Percentiles rank a stretch among this genome's conserved stretches.
These are phyloP conservation scores for Galemys pyrenaicus DNA, from an alignment of 2,113 vertebrate species.

Conservation along the genomic window DNA sequence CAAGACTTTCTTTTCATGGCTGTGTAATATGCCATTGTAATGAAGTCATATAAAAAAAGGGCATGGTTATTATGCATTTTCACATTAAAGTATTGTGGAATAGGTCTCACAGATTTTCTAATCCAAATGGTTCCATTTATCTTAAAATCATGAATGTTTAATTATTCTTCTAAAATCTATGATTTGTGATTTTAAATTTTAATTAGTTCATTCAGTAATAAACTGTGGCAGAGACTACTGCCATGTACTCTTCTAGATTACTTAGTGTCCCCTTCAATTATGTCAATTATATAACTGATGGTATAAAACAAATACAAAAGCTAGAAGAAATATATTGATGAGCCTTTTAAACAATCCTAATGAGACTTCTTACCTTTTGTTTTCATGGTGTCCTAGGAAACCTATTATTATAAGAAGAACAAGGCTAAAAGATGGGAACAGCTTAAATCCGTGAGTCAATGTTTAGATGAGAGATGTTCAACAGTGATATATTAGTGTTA, in stretches of 20 bases:
- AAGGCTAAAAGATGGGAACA: not conserved
- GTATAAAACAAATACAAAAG: not conserved
- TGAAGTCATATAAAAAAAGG: not conserved
- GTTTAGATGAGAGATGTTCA: not conserved
- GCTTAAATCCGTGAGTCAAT: not conserved
- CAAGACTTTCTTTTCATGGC: no score
- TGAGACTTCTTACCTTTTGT: not conserved
- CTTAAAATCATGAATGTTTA: not conserved
- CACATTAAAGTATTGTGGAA: not conserved
- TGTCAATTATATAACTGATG: not conserved
- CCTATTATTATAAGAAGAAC: not conserved
- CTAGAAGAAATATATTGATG: not conserved
- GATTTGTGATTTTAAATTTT: not conserved
- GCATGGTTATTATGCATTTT: not conserved
- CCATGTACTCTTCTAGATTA: not conserved
- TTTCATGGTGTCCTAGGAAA: not conserved
- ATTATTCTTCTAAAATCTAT: no score
- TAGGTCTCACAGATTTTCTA: not conserved
- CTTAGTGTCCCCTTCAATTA: not conserved
- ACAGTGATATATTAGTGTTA: not conserved
- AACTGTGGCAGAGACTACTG: not conserved
- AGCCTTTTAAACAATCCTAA: not conserved
- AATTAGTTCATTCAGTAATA: not conserved
- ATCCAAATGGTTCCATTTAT: not conserved
- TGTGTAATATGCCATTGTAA: no score